Evolutionary conservation across 2,113 vertebrate species (phyloP), one percentile per base, ranked within the genome.

Genomic region (Aspidoscelis tigris): DNA sequence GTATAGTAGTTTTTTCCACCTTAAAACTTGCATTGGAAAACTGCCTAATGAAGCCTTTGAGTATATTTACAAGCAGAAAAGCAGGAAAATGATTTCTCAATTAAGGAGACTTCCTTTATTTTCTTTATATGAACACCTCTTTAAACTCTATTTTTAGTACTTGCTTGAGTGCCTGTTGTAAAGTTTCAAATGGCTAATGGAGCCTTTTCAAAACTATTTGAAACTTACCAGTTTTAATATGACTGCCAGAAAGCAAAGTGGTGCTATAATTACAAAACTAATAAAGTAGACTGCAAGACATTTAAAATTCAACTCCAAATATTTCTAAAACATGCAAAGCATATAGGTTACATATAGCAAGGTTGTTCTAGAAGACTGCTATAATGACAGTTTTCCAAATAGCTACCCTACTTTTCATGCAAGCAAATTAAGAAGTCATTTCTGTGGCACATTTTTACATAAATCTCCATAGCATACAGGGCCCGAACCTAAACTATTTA

Each of bases 11-110:
- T 83, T 89, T 76, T 87, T 86, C 24, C 58, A 70, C 44, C 90
- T 64, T 41, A 78, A 85, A 78, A 33, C 18, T 71, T 86, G 41
- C 0, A 83, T 5, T 3, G 18, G 65, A 89, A 58, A 82, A 55
- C 55, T 81, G 86, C 87, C 58, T 89, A 69, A 87, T 77, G 78
- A 89, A 21, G 3, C 2, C 70, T 89, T 88, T 87, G 50, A 81
- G 76, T 73, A 84, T 61, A 84, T 61, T 18, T 5, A 61, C 1
- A 33, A 75, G 2, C 68, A 79, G 73, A 86, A 86, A 87, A 84
- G n/a, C 2, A 84, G 16, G 33, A 22, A 83, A 89, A 7, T 18
- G n/a, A 53, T 12, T 12, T 47, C 90, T 82, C 33, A 24, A 0
- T 83, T 69, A 68, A 10, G 22, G 47, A 70, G 12, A 2, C 3